phyloP scores from a whole-genome alignment of 2,888 invertebrate genomes.

The Penaeus monodon region DNA sequence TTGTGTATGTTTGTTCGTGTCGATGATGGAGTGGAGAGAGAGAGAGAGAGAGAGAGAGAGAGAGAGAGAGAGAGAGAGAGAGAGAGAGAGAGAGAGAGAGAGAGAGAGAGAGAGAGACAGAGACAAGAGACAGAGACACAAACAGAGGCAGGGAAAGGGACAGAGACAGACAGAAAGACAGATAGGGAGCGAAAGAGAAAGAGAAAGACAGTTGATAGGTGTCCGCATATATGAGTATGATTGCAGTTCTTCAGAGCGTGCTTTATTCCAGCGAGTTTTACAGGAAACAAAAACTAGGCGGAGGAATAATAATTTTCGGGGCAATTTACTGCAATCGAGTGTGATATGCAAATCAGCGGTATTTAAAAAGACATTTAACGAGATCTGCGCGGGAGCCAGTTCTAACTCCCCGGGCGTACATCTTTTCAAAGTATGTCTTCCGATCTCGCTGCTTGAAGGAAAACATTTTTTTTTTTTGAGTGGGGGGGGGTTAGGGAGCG shows the following conservation, averaged over 20 bases:
- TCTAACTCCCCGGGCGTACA: too few relatives aligned
- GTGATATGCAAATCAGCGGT: too few relatives aligned
- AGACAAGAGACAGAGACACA: not conserved
- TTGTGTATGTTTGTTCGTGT: not conserved
- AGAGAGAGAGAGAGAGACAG: not conserved
- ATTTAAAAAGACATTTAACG: too few relatives aligned
- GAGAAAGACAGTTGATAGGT: not conserved
- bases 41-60: slow-evolving; percentile 19
- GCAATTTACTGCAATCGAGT: too few relatives aligned
- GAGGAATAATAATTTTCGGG: too few relatives aligned
- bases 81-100: slow-evolving; percentile 1
- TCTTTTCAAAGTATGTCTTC: too few relatives aligned
- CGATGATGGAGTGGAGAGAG: not conserved
- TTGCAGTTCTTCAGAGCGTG: not conserved
- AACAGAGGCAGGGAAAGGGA: not conserved
- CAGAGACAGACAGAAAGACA: not conserved
- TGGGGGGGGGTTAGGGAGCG: too few relatives aligned
- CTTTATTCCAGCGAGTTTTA: too few relatives aligned
- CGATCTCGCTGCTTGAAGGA: too few relatives aligned
- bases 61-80: slow-evolving; percentile 11
- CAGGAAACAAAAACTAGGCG: too few relatives aligned
- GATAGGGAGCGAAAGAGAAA: not conserved
- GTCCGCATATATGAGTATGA: not conserved
- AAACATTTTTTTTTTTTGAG: too few relatives aligned
- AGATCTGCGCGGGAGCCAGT: too few relatives aligned